phyloP scores from a whole-genome alignment of 2,888 invertebrate species.

The Callyntrura guangdongensis region DNA sequence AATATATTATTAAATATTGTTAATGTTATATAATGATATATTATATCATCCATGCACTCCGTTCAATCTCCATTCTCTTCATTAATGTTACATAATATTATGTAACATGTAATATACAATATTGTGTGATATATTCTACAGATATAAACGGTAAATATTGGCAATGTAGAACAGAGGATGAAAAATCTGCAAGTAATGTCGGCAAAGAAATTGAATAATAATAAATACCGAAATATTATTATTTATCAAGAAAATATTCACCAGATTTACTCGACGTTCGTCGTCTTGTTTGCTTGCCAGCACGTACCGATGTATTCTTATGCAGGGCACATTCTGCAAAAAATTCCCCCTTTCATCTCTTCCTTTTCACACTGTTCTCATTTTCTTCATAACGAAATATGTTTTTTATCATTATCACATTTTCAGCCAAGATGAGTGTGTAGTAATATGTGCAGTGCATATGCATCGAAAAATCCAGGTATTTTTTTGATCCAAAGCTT shows the following conservation, averaged over 20 bases:
- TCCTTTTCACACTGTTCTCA: neutral
- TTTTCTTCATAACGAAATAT: neutral
- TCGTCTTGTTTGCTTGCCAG: neutral
- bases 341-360: neutral
- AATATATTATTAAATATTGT: neutral
- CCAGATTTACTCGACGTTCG: constrained; percentile 31
- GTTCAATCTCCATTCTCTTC: too few relatives aligned
- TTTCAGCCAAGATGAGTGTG: neutral
- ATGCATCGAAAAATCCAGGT: constrained; percentile 21
- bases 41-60: too few relatives aligned
- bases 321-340: neutral
- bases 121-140: neutral
- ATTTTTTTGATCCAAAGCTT: constrained; percentile 9
- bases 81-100: too few relatives aligned
- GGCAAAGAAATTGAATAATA: constrained; percentile 37
- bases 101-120: too few relatives aligned
- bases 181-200: constrained; percentile 3
- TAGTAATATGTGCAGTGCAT: neutral
- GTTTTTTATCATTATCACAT: constrained; percentile 41
- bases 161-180: neutral
- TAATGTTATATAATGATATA: neutral
- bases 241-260: constrained; percentile 47
- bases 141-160: constrained; percentile 1
- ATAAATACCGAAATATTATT: constrained; percentile 49
- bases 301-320: neutral